Evolutionary conservation across 2,797 vertebrate genomes (phyloP), one percentile per base, ranked within the genome.

Genomic region (Mustela erminea): DNA sequence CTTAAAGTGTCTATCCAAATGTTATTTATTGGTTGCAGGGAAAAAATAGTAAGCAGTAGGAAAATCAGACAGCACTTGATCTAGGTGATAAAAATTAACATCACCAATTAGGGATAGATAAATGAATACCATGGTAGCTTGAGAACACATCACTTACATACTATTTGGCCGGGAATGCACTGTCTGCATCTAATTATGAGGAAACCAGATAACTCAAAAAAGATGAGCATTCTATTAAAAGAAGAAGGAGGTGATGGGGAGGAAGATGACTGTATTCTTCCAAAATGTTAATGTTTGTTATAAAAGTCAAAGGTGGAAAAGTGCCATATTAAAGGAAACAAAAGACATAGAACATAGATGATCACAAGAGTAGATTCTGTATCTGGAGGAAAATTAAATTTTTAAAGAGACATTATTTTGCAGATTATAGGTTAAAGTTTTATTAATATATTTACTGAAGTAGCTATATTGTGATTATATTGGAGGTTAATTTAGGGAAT

Each of bases 241-340:
- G 5, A 54, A 85, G 15, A 38, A 85, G 17, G 60, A 84, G 23
- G 27, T 32, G 74, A 49, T 75, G 4, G 43, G 43, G 29, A 49
- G 43, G 27, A 49, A 46, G 74, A 75, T 75, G 43, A 75, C 12
- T 88, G 0, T 85, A 32, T 78, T 84, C 23, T 93, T 68, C 5
- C 86, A 95, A 95, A 93, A 80, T 41, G 66, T 85, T 87, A 35
- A 54, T 93, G 12, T 82, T 85, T 93, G 15, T 82, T 85, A 41
- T 3, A 72, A 23, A 92, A 86, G 68, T 38, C 60, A 85, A 87
- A 87, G 38, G 27, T 29, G 1, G 13, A 80, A 70, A 81, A 60
- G 3, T 72, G 29, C 21, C 46, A 0, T 58, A 12, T 66, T 96
- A 87, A 82, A 81, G 75, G 75, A 88, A 9, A 68, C 11, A 43